Conservation (phyloP, 2,113 vertebrate species). For the Thymallus thymallus region DNA sequence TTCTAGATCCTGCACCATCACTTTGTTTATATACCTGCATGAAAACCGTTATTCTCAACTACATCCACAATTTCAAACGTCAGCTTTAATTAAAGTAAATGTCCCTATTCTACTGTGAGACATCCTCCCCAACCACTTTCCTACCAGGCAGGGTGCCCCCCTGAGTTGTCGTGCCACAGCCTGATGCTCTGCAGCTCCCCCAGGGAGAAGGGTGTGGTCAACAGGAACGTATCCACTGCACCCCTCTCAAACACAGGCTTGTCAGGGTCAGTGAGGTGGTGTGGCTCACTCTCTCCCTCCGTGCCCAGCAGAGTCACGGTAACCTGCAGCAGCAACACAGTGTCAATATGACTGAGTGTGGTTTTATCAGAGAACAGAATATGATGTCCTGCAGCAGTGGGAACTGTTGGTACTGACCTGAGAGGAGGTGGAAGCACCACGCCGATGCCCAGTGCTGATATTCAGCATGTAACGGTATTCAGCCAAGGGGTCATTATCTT, state of each 20-base stretch:
- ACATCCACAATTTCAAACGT: background rate
- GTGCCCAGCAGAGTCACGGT: slow-evolving; percentile 83
- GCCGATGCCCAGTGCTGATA: slow-evolving; percentile 86
- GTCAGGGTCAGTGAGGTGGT: slow-evolving; percentile 80
- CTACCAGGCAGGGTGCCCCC: slow-evolving; percentile 84
- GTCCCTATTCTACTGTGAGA: background rate
- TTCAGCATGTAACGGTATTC: slow-evolving; percentile 87
- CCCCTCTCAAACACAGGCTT: slow-evolving; percentile 86
- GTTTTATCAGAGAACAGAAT: background rate
- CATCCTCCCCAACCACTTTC: background rate
- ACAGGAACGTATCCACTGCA: slow-evolving; percentile 84
- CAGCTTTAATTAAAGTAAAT: no score
- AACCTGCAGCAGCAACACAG: slow-evolving; percentile 70
- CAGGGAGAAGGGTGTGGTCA: slow-evolving; percentile 89
- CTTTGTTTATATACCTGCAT: slow-evolving; percentile 87
- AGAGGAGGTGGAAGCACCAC: slow-evolving; percentile 86
- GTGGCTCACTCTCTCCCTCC: slow-evolving; percentile 91
- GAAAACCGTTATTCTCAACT: background rate
- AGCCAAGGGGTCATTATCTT: slow-evolving; percentile 90
- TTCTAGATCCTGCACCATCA: slow-evolving; percentile 84
- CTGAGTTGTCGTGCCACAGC: slow-evolving; percentile 94
- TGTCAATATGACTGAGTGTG: background rate
- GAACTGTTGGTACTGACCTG: slow-evolving; percentile 71
- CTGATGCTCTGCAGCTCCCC: slow-evolving; percentile 85
- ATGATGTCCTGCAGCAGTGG: background rate